Conservation (phyloP, 2,113 vertebrate species). For the Petaurus breviceps region DNA sequence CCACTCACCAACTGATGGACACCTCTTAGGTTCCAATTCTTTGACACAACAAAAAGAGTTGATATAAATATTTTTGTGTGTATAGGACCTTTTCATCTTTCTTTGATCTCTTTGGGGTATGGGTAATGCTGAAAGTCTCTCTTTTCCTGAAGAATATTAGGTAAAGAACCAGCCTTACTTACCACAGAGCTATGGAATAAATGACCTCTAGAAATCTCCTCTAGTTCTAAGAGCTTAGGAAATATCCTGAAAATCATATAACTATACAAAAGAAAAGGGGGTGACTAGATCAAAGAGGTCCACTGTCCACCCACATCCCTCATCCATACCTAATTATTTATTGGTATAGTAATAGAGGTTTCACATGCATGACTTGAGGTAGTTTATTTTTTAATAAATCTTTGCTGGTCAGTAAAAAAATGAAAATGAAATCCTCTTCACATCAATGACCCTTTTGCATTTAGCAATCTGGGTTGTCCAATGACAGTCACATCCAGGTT, state of each 20-base stretch:
- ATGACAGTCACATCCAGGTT: conserved; percentile 74
- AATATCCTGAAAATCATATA: not conserved
- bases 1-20: not conserved
- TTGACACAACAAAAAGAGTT: not conserved
- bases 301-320: not conserved
- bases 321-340: conserved; percentile 52
- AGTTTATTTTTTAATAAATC: conserved; percentile 82
- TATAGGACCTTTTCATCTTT: not conserved
- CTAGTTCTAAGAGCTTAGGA: conserved; percentile 38
- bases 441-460: conserved; percentile 69
- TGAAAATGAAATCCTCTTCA: conserved; percentile 79
- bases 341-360: not conserved
- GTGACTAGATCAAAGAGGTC: not conserved
- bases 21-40: not conserved
- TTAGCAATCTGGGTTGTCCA: conserved; percentile 77
- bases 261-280: conserved; percentile 61
- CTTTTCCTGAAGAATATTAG: conserved; percentile 15
- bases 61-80: not conserved
- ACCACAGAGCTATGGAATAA: not conserved
- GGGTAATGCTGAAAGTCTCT: not conserved
- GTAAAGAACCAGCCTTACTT: conserved; percentile 4
- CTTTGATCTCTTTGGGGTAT: not conserved
- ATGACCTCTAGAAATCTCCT: not conserved
- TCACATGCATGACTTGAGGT: conserved; percentile 46
- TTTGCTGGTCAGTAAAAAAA: conserved; percentile 71